These are phyloP conservation scores for Semnornis frantzii DNA, from an alignment of 2,113 vertebrate genomes.

Conservation along the genomic window DNA sequence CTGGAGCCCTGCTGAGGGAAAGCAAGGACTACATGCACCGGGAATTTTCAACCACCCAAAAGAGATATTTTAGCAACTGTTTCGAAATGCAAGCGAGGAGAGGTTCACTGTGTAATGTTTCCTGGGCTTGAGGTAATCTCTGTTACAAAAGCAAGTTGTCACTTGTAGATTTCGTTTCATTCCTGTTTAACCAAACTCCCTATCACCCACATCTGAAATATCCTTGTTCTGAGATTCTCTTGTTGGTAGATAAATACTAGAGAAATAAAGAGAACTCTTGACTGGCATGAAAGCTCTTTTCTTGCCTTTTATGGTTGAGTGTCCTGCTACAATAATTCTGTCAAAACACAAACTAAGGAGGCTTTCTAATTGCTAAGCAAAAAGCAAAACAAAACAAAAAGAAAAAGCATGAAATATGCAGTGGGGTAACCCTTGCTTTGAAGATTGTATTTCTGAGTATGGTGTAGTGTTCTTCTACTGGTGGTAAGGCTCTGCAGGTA, in stretches of 20 bases:
- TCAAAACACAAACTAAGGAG: neutral
- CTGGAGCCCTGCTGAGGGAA: neutral
- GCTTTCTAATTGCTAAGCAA: slow-evolving; percentile 4
- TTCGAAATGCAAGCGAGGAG: neutral
- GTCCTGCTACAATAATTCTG: neutral
- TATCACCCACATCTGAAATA: neutral
- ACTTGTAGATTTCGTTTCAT: neutral
- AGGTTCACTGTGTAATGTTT: neutral
- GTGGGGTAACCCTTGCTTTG: neutral
- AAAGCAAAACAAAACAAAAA: neutral
- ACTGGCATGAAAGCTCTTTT: neutral
- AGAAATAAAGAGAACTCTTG: neutral
- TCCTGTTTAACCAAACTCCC: neutral
- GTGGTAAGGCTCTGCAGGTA: neutral
- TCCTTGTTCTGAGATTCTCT: neutral
- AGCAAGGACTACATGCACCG: accelerated
- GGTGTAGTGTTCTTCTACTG: neutral
- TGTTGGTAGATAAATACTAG: neutral
- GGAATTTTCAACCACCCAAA: neutral
- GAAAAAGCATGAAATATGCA: neutral
- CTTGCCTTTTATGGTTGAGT: slow-evolving; percentile 20
- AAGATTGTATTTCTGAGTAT: neutral
- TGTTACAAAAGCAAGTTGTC: slow-evolving; percentile 8
- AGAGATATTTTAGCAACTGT: neutral
- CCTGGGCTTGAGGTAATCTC: slow-evolving; percentile 35